Evolutionary conservation across 2,888 invertebrate genomes (phyloP).

Genomic region (Drosophila gaucha): DNA sequence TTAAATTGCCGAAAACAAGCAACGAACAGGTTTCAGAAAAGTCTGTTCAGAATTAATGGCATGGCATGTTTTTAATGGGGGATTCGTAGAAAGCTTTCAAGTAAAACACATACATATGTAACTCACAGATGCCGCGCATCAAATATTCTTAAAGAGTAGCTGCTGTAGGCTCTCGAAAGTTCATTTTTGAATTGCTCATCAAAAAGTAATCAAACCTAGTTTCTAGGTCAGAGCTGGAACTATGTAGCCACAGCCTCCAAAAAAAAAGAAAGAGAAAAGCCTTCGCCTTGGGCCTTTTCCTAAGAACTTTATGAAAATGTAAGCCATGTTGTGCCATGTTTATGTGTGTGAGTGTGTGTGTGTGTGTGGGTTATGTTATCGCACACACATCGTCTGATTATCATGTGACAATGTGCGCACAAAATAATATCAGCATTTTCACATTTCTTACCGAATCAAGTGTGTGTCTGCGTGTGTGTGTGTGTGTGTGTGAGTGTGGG

Average conservation of each 20-base stretch:
- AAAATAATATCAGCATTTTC: constrained; percentile 78
- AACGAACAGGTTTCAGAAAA: constrained; percentile 25
- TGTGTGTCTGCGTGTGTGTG: constrained; percentile 5
- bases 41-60: too few relatives aligned
- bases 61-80: too few relatives aligned
- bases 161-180: neutral
- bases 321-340: constrained; percentile 27
- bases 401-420: constrained; percentile 76
- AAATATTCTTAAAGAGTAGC: too few relatives aligned
- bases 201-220: constrained; percentile 15
- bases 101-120: too few relatives aligned
- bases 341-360: constrained; percentile 14
- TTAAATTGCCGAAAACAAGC: constrained; percentile 43
- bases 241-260: too few relatives aligned
- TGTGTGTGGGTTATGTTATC: constrained; percentile 48
- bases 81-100: too few relatives aligned
- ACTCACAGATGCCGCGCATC: too few relatives aligned
- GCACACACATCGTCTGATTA: constrained; percentile 61
- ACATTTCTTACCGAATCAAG: constrained; percentile 41
- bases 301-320: constrained; percentile 37
- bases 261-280: constrained; percentile 4
- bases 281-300: constrained; percentile 14
- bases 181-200: constrained; percentile 3
- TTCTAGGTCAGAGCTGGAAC: constrained; percentile 6
- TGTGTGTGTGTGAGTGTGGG: neutral